Conservation (phyloP, 2,888 invertebrate genomes). For the Drosophila barbarae region DNA sequence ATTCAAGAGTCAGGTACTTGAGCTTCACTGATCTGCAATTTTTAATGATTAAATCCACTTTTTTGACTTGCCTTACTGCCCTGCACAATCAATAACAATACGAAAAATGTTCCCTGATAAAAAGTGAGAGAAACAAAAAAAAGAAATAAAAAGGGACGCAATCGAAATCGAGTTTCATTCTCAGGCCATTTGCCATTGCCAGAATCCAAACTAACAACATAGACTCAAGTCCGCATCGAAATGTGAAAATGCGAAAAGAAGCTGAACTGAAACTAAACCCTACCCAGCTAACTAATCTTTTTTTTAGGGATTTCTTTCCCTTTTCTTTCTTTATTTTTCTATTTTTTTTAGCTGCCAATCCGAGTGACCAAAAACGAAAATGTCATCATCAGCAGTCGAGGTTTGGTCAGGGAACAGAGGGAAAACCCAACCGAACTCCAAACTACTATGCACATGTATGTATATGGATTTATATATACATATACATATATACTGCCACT, state of each 20-base stretch:
- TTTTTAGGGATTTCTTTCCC: constrained; percentile 60
- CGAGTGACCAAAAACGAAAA: constrained; percentile 67
- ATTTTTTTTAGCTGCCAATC: constrained; percentile 50
- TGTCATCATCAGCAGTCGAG: constrained; percentile 72
- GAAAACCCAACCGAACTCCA: constrained; percentile 31
- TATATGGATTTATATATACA: constrained; percentile 14
- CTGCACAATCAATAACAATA: constrained; percentile 38
- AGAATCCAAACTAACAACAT: constrained; percentile 53
- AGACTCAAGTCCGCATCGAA: constrained; percentile 51
- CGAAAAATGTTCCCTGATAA: constrained; percentile 43
- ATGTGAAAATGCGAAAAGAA: constrained; percentile 22
- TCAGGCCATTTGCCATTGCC: constrained; percentile 27
- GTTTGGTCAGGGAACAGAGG: constrained; percentile 45
- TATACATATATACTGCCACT: constrained; percentile 59
- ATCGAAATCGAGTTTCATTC: constrained; percentile 60
- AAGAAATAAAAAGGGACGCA: constrained; percentile 22
- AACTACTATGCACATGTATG: constrained; percentile 22
- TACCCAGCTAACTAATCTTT: constrained; percentile 68
- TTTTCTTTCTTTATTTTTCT: not conserved
- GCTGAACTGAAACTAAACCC: constrained; percentile 22
- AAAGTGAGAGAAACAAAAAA: constrained; percentile 24
- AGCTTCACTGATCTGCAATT: not conserved
- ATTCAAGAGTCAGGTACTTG: not conserved
- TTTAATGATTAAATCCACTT: constrained; percentile 14
- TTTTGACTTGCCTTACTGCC: not conserved